A percentile compares a stretch with the other conserved stretches of the same genome.
These are phyloP conservation scores for Tenebrio molitor DNA, from an alignment of 1,140 invertebrate genomes.

Conservation along the genomic window DNA sequence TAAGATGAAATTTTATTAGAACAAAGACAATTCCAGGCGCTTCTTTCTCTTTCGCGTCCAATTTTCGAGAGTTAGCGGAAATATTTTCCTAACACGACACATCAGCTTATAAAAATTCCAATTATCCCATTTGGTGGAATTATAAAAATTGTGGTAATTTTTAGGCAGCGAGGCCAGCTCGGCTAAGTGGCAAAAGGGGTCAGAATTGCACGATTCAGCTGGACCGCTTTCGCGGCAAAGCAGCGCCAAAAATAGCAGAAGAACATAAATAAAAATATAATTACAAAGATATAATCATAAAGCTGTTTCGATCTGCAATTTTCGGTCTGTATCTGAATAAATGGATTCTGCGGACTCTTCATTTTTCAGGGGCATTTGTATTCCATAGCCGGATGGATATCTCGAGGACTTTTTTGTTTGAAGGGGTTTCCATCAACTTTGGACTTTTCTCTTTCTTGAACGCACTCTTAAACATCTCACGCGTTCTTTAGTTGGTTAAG, in stretches of 20 bases:
- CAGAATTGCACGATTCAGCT: neutral
- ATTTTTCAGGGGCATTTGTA: constrained; percentile 50
- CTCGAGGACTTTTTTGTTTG: constrained; percentile 53
- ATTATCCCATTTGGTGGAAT: constrained; percentile 20
- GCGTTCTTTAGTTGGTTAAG: constrained; percentile 47
- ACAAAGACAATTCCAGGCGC: constrained; percentile 11
- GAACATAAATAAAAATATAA: constrained; percentile 62
- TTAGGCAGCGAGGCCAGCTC: constrained; percentile 4
- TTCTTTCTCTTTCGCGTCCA: neutral
- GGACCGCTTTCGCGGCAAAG: neutral
- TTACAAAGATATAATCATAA: constrained; percentile 61
- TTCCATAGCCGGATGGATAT: constrained; percentile 48
- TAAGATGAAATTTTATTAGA: constrained; percentile 32
- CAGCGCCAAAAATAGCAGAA: constrained; percentile 1
- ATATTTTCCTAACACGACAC: neutral
- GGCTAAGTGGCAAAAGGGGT: neutral
- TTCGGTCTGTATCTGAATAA: constrained; percentile 31
- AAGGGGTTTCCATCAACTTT: constrained; percentile 52
- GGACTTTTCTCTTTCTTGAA: constrained; percentile 40
- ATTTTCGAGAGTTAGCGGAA: neutral
- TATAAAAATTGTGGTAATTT: constrained; percentile 34
- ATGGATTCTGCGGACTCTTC: constrained; percentile 48
- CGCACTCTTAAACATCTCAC: constrained; percentile 41
- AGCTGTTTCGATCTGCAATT: constrained; percentile 56
- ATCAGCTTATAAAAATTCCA: constrained; percentile 29